Percentiles rank a stretch among this genome's conserved stretches.
These are phyloP conservation scores for Spinus pinus DNA, from an alignment of 2,797 vertebrate genomes.

Conservation along the genomic window DNA sequence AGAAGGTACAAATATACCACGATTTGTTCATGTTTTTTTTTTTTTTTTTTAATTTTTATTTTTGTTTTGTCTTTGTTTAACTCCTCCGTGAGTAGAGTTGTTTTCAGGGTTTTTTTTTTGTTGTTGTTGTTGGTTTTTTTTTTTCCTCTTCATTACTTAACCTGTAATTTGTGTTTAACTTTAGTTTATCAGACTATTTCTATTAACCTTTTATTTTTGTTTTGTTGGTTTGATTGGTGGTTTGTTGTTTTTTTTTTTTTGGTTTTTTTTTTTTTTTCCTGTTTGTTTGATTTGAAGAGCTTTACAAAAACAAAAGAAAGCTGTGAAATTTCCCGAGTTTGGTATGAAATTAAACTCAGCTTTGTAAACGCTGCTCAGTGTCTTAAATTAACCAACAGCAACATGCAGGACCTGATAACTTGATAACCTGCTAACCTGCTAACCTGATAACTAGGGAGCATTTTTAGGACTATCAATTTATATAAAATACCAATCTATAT, in stretches of 20 bases:
- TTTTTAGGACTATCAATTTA: not conserved
- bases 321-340: constrained; percentile 51
- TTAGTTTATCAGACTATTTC: constrained; percentile 75
- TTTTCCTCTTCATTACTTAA: constrained; percentile 78
- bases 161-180: constrained; percentile 77
- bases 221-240: not conserved
- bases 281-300: constrained; percentile 53
- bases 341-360: constrained; percentile 51
- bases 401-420: not conserved
- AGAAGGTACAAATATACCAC: constrained; percentile 93
- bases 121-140: not conserved
- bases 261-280: not conserved
- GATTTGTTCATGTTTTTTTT: constrained; percentile 74
- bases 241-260: not conserved
- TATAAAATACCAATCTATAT: no score
- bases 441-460: not conserved
- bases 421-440: not conserved
- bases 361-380: constrained; percentile 57
- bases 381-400: constrained; percentile 45
- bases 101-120: not conserved
- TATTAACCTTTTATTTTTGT: constrained; percentile 60
- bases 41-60: constrained; percentile 73
- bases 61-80: constrained; percentile 79
- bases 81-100: constrained; percentile 70
- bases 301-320: constrained; percentile 66